These are phyloP conservation scores for Corythoichthys haematopterus DNA, from an alignment of 2,113 vertebrate genomes.

Conservation along the genomic window DNA sequence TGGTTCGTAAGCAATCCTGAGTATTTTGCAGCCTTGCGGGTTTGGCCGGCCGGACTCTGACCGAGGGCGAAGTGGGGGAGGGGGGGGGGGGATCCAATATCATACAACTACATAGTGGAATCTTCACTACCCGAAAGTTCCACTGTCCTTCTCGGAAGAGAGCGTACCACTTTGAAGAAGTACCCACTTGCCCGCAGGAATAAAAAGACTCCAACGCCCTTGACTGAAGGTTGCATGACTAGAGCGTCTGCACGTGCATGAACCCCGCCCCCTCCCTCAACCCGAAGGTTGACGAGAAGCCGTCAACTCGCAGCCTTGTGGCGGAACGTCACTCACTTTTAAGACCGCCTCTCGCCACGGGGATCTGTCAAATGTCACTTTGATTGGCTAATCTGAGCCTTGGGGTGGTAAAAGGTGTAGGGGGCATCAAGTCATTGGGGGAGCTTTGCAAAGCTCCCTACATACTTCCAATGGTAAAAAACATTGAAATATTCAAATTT, in stretches of 20 bases:
- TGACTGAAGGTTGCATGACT: slow-evolving; percentile 50
- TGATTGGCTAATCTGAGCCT: slow-evolving; percentile 52
- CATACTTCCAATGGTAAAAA: too few relatives aligned
- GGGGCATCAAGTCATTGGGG: slow-evolving; percentile 8
- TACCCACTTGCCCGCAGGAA: neutral
- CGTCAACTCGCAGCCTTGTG: slow-evolving; percentile 40
- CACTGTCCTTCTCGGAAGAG: neutral
- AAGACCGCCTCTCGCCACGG: slow-evolving; percentile 30
- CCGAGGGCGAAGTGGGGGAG: too few relatives aligned
- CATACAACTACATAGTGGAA: too few relatives aligned
- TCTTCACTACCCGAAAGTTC: too few relatives aligned
- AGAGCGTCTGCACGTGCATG: slow-evolving; percentile 42
- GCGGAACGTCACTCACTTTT: slow-evolving; percentile 39
- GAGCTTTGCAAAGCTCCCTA: too few relatives aligned
- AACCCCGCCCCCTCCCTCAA: slow-evolving; percentile 38
- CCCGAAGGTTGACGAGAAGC: slow-evolving; percentile 35
- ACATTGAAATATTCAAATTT: too few relatives aligned
- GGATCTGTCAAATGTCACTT: slow-evolving; percentile 40
- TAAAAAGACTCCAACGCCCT: slow-evolving; percentile 30
- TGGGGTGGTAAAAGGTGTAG: neutral
- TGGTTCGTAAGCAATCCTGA: too few relatives aligned
- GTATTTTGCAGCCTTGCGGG: too few relatives aligned
- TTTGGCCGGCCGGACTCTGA: too few relatives aligned
- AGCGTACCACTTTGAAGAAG: neutral
- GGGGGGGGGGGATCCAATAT: too few relatives aligned